A percentile compares a stretch with the other conserved stretches of the same genome.
phyloP scores from a whole-genome alignment of 2,797 vertebrate genomes.

The Hylomyscus alleni region DNA sequence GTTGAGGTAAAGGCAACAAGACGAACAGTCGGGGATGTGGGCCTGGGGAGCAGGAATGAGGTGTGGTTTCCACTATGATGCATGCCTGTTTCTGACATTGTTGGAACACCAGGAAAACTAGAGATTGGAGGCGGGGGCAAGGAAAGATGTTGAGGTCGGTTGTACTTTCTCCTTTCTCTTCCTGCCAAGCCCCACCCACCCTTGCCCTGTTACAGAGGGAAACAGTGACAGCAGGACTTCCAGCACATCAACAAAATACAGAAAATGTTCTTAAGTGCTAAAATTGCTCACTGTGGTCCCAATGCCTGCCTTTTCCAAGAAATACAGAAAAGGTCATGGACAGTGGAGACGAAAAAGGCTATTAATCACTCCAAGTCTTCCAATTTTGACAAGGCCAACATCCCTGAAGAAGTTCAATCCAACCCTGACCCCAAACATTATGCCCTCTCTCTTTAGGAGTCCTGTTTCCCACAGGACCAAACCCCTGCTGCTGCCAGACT shows the following conservation, averaged over 20 bases:
- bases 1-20: conserved; percentile 53
- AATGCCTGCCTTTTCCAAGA: conserved; percentile 61
- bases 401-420: conserved; percentile 47
- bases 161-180: conserved; percentile 61
- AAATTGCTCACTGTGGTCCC: conserved; percentile 45
- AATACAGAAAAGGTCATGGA: conserved; percentile 35
- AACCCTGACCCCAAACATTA: conserved; percentile 5
- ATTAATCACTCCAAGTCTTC: conserved; percentile 33
- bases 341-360: conserved; percentile 32
- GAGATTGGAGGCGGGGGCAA: neutral
- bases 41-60: conserved; percentile 50
- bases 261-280: conserved; percentile 66
- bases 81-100: conserved; percentile 58
- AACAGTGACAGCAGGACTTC: conserved; percentile 21
- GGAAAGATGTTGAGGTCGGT: conserved; percentile 55
- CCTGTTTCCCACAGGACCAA: conserved; percentile 60
- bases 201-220: conserved; percentile 30
- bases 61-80: conserved; percentile 51
- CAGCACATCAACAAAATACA: conserved; percentile 65
- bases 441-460: conserved; percentile 49
- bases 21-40: conserved; percentile 47
- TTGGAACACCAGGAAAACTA: conserved; percentile 50
- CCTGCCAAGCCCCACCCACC: conserved; percentile 15
- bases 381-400: conserved; percentile 63
- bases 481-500: conserved; percentile 63